These are phyloP conservation scores for Dromiciops gliroides DNA, from an alignment of 2,113 vertebrate species.

Conservation along the genomic window DNA sequence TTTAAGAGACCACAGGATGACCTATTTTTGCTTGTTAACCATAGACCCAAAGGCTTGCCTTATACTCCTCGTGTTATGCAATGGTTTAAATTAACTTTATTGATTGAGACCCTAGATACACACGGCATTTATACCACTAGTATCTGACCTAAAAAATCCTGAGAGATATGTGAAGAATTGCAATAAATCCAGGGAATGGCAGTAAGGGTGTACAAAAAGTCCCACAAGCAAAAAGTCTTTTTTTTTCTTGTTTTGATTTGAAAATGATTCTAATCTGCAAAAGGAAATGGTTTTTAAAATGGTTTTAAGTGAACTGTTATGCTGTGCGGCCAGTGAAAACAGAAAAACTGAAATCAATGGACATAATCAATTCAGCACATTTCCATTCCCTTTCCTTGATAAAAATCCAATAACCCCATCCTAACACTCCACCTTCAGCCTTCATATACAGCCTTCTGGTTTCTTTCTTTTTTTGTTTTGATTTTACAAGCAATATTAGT, in stretches of 20 bases:
- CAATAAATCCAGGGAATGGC: constrained; percentile 9
- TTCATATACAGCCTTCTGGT: background rate
- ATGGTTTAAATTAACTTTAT: constrained; percentile 58
- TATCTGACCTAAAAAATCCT: constrained; percentile 24
- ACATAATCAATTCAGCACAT: constrained; percentile 34
- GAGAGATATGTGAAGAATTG: constrained; percentile 31
- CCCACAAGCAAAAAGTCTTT: background rate
- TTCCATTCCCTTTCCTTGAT: constrained; percentile 28
- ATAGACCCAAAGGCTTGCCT: constrained; percentile 34
- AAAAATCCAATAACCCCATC: constrained; percentile 42
- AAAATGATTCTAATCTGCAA: constrained; percentile 45
- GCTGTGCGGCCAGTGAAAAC: constrained; percentile 38
- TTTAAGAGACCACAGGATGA: constrained; percentile 40
- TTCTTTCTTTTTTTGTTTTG: background rate
- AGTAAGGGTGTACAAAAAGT: constrained; percentile 39
- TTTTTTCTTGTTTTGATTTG: constrained; percentile 42
- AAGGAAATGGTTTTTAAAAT: constrained; percentile 37
- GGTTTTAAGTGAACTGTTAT: constrained; percentile 7
- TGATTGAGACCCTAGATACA: constrained; percentile 19
- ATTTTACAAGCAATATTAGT: background rate
- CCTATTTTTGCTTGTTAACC: constrained; percentile 60
- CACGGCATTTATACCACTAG: constrained; percentile 10
- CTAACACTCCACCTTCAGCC: background rate
- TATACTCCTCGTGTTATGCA: constrained; percentile 19
- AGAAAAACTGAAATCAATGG: constrained; percentile 39